phyloP scores from a whole-genome alignment of 1,140 invertebrate species.

The Polyergus mexicanus region DNA sequence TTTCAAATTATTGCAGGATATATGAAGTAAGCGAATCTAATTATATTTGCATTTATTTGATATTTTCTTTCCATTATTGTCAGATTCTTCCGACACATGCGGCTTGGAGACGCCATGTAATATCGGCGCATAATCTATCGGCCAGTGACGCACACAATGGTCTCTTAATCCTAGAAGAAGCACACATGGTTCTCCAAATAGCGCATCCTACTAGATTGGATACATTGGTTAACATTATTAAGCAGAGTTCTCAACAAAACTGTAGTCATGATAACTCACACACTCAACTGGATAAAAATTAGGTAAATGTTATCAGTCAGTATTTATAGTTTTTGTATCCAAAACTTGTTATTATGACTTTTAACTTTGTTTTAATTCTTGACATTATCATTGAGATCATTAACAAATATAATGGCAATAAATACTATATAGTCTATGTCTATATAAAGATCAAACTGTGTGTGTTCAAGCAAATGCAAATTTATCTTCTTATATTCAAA shows the following conservation, averaged over 20 bases:
- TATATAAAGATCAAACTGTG: background rate
- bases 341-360: background rate
- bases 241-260: conserved; percentile 77
- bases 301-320: background rate
- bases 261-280: conserved; percentile 47
- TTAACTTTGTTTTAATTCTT: conserved; percentile 14
- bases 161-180: conserved; percentile 89
- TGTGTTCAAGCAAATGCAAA: conserved; percentile 27
- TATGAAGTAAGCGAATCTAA: conserved; percentile 2
- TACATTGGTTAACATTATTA: conserved; percentile 83
- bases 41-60: conserved; percentile 17
- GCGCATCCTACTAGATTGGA: conserved; percentile 84
- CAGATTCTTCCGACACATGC: conserved; percentile 87
- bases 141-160: conserved; percentile 88
- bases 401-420: background rate
- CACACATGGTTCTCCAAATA: conserved; percentile 88
- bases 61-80: conserved; percentile 39
- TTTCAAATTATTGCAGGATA: background rate
- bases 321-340: background rate
- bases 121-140: conserved; percentile 87
- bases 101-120: conserved; percentile 88
- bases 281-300: conserved; percentile 60
- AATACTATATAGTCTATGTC: background rate
- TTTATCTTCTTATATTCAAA: conserved; percentile 23
- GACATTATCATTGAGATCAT: background rate